Conservation (phyloP, 1,140 invertebrate species). For the Trinorchestia longiramus region DNA sequence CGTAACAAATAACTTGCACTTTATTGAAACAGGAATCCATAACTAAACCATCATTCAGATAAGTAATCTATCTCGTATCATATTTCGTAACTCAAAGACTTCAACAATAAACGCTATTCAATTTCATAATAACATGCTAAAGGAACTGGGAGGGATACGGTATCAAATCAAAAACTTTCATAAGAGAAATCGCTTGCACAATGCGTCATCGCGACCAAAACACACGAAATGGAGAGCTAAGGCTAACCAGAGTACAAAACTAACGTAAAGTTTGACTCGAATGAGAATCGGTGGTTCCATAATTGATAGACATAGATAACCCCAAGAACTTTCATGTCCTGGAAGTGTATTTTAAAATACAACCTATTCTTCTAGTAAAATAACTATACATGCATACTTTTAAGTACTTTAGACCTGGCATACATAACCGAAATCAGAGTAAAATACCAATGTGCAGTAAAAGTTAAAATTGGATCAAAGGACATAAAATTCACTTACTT, state of each 20-base stretch:
- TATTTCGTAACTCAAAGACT: too few relatives aligned
- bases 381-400: neutral
- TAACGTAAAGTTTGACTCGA: neutral
- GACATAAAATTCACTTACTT: neutral
- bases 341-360: neutral
- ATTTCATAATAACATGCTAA: too few relatives aligned
- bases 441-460: neutral
- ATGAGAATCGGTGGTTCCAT: too few relatives aligned
- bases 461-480: neutral
- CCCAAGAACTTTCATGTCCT: neutral
- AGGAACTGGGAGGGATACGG: too few relatives aligned
- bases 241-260: neutral
- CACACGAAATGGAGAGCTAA: neutral
- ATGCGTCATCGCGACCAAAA: too few relatives aligned
- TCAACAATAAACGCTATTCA: too few relatives aligned
- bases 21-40: too few relatives aligned
- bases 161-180: too few relatives aligned
- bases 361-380: neutral
- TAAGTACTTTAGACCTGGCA: neutral
- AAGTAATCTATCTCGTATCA: too few relatives aligned
- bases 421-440: neutral
- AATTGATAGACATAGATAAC: neutral
- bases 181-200: too few relatives aligned
- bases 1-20: too few relatives aligned
- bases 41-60: too few relatives aligned